Evolutionary conservation across 2,888 invertebrate species (phyloP).

Genomic region (Calephelis perditalis): DNA sequence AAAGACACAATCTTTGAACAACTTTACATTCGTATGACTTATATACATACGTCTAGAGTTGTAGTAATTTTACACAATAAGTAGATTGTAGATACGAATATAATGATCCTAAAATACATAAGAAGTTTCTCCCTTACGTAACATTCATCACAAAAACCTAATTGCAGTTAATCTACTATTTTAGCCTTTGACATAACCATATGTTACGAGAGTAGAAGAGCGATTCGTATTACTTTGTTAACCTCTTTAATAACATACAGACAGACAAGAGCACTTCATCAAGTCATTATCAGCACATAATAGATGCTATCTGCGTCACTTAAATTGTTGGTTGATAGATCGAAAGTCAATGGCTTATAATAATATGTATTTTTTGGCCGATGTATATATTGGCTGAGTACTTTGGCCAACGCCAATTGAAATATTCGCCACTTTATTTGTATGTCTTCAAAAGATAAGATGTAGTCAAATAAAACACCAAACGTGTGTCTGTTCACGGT

Average conservation of each 20-base stretch:
- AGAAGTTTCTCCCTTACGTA: slow-evolving; percentile 2
- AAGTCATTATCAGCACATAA: slow-evolving; percentile 7
- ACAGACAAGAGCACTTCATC: slow-evolving; percentile 9
- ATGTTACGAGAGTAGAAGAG: background rate
- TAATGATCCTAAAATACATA: background rate
- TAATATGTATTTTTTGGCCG: background rate
- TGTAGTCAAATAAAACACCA: too few species aligned
- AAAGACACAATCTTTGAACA: too few species aligned
- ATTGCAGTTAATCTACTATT: slow-evolving; percentile 1
- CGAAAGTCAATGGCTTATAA: background rate
- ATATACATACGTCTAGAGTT: too few species aligned
- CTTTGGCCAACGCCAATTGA: too few species aligned
- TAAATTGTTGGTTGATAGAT: slow-evolving; percentile 4
- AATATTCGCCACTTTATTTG: too few species aligned
- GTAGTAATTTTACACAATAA: too few species aligned
- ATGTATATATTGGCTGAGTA: too few species aligned
- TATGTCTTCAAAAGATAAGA: too few species aligned
- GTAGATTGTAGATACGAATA: too few species aligned
- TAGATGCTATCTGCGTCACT: slow-evolving; percentile 8
- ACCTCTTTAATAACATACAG: slow-evolving; percentile 4
- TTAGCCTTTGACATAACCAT: slow-evolving; percentile 5
- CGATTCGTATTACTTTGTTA: slow-evolving; percentile 4
- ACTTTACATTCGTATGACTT: too few species aligned
- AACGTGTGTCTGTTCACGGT: too few species aligned
- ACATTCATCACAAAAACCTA: background rate